Conservation (phyloP, 2,888 invertebrate species). For the Nasonovia ribisnigri region DNA sequence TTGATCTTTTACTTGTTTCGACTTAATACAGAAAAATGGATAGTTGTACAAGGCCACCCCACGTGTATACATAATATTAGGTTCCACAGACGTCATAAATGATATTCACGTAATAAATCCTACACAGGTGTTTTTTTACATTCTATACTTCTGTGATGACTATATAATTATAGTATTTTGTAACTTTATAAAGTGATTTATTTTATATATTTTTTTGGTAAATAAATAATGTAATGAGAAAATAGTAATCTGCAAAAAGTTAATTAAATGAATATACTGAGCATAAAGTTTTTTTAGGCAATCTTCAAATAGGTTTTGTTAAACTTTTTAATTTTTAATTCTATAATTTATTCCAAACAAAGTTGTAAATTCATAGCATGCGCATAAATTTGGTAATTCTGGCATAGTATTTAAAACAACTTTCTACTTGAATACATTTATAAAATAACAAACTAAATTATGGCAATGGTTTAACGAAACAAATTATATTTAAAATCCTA, state of each 20-base stretch:
- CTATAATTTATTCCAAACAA: conserved; percentile 20
- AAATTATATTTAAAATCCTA: neutral
- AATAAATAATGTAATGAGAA: too few species aligned
- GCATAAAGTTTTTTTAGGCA: neutral
- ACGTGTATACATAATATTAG: neutral
- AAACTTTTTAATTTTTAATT: conserved; percentile 38
- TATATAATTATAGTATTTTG: too few species aligned
- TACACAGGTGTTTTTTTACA: neutral
- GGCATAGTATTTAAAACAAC: conserved; percentile 1
- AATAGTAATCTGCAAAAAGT: neutral
- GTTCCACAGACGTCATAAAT: neutral
- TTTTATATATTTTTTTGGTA: too few species aligned
- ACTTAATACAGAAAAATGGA: neutral
- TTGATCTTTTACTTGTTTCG: neutral
- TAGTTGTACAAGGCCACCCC: neutral
- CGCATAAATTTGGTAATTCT: neutral
- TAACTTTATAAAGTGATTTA: too few species aligned
- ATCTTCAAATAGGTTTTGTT: conserved; percentile 13
- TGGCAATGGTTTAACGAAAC: neutral
- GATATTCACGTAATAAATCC: neutral
- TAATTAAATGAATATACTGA: neutral
- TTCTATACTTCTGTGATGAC: too few species aligned
- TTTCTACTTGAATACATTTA: neutral
- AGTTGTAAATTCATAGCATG: neutral
- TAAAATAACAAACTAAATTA: conserved; percentile 4